Conservation (phyloP, 2,888 invertebrate species). For the Cecidostiba fungosa region DNA sequence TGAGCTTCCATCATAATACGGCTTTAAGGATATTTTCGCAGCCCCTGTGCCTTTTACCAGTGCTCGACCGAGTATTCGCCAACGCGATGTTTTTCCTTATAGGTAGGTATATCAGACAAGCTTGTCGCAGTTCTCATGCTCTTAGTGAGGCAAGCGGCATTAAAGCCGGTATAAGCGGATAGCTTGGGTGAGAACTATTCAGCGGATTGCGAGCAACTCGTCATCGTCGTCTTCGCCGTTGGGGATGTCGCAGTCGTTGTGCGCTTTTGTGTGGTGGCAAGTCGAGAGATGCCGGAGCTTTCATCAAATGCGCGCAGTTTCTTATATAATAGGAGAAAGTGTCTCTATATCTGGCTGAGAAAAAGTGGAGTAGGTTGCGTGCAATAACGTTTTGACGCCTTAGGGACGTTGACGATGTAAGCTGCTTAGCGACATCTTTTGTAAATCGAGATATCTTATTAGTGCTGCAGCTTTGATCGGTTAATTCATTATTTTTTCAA, state of each 20-base stretch:
- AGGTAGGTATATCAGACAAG: slow-evolving; percentile 16
- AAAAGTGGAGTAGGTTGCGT: neutral
- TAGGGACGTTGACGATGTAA: neutral
- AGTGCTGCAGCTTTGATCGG: too few species aligned
- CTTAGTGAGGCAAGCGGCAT: slow-evolving; percentile 39
- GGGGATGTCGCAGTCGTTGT: neutral
- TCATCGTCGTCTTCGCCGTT: neutral
- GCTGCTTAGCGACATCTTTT: neutral
- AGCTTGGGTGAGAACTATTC: slow-evolving; percentile 30
- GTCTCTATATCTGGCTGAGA: neutral
- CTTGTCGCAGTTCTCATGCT: slow-evolving; percentile 10
- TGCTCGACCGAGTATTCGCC: neutral
- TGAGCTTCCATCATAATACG: neutral
- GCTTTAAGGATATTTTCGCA: neutral
- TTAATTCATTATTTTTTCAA: too few species aligned
- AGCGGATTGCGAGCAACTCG: slow-evolving; percentile 27
- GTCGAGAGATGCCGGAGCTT: neutral
- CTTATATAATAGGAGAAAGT: neutral
- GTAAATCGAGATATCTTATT: neutral
- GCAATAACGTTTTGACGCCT: slow-evolving; percentile 33
- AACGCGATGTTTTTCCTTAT: neutral
- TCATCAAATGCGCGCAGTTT: slow-evolving; percentile 23
- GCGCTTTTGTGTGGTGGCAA: slow-evolving; percentile 28
- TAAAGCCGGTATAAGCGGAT: slow-evolving; percentile 28
- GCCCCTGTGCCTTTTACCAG: neutral